Base-by-base conservation (phyloP, 2,797 vertebrate species). In the Amniataba percoides region DNA sequence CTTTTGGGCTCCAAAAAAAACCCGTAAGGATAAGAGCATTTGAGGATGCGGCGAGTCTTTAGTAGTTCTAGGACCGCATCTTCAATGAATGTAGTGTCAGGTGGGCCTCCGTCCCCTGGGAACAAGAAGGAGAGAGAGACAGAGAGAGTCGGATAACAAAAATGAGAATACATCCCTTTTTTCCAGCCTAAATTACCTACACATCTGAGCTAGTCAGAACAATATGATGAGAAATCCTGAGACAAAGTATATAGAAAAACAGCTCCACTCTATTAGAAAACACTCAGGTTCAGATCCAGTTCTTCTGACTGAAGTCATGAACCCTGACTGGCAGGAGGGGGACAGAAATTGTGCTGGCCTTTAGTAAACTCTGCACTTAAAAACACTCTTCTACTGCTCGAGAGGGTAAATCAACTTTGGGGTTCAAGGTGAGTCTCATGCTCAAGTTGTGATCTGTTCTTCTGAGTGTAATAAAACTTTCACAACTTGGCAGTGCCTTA, bases 21-120 rank as follows among this genome's bases (percentile, higher is more conserved):
- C 87, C 98, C 98, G 45, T 99, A 99, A 43, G 98, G 97, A 88
- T 99, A 99, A 97, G 98, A 99, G 96, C 98, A 99, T 97, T 99
- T 99, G 88, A 99, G 97, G 93, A 99, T 98, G 74, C 98, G 97
- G 2, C 98, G 97, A 63, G 98, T 99, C 95, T 99, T 99, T 25
- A 99, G 96, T 74, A 99, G 97, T 89, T 99, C 98, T 14, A 97
- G 96, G 78, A 99, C 97, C 2, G 98, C 98, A 77, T 99, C 98
- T 97, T 99, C 98, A 88, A 99, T 99, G 88, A 99, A 99, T n/a
- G 97, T 99, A 63, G 98, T 99, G 92, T 99, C 98, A 85, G 98
- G 98, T 87, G 96, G 97, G 77, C 95, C 95, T 90, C 97, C 97
- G 88, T 98, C 97, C 92, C 97, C 98, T 99, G 86, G 7, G 53